Base-by-base conservation (phyloP, 2,888 invertebrate genomes). In the Busseola fusca region DNA sequence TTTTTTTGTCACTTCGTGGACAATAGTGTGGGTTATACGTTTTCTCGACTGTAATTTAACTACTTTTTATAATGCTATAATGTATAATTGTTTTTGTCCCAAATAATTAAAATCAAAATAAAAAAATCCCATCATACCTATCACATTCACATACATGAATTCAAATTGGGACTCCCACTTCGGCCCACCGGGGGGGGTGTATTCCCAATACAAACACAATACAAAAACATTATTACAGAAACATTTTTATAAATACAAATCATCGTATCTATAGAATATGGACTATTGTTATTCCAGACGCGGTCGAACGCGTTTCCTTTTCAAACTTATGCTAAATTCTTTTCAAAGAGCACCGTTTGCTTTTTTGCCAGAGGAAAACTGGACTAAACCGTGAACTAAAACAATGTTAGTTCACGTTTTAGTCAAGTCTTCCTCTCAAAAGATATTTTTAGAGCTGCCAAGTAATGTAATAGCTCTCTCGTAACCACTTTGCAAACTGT, bases 401-500 rank as follows among this genome's bases (percentile, higher is more conserved):
- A 40, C 12, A 25, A 12, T 18, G 25, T 42, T 9, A 42, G 27
- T 40, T 27, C 21, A n/a, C 3, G 12, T 68, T 52, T 40, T 27
- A 21, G 60, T 60, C 27, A 48, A 21, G 21, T 34, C 1, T 37
- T n/a, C 7, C n/a, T 18, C 18, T 40, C n/a, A 65, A 30, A 64
- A 40, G 9, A 30, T 18, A 64, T 18, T 27, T 5, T 40, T 9
- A 16, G 37, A 27, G 7, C 37, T 16, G 37, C 37, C 21, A 40
- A 50, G 63, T 48, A 45, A 72, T 48, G 1, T 40, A 42, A 64
- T 34, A 72, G 21, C 48, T 42, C 9, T 64, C n/a, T 48, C 14
- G 42, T 25, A 72, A 72, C 63, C 21, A 45, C 50, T 68, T 62
- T 63, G 25, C 52, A 37, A 63, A 63, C 57, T 40, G 58, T 14